Percentiles rank a stretch among this genome's conserved stretches.
Conservation (phyloP, 2,797 vertebrate genomes). For the Otus scops region DNA sequence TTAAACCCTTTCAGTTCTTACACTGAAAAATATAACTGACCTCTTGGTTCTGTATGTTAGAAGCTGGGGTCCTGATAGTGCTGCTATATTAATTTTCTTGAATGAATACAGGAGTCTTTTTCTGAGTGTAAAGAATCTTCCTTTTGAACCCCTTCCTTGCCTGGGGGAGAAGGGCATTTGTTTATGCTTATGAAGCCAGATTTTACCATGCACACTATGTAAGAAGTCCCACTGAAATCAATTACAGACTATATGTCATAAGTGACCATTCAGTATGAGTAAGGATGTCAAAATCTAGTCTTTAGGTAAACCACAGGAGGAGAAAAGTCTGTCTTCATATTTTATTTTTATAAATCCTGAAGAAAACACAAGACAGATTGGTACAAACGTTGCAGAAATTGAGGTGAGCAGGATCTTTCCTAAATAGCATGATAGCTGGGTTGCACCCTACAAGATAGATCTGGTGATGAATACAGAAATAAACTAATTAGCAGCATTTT, state of each 20-base stretch:
- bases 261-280: background rate
- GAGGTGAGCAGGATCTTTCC: conserved; percentile 6
- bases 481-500: conserved; percentile 34
- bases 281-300: background rate
- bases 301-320: background rate
- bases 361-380: conserved; percentile 5
- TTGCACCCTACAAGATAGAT: background rate
- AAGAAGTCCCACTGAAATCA: conserved; percentile 49
- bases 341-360: background rate
- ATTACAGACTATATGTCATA: conserved; percentile 16
- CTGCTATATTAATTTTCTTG: background rate
- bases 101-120: background rate
- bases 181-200: conserved; percentile 24
- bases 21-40: background rate
- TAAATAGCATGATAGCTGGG: background rate
- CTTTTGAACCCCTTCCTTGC: conserved; percentile 22
- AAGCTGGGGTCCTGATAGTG: background rate
- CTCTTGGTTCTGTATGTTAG: background rate
- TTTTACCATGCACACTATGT: background rate
- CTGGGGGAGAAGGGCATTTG: background rate
- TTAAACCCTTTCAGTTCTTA: background rate
- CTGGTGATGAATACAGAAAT: conserved; percentile 4
- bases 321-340: background rate
- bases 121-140: background rate
- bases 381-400: conserved; percentile 9